phyloP scores from a whole-genome alignment of 2,888 invertebrate species.

The Branchipolynoe longqiensis region DNA sequence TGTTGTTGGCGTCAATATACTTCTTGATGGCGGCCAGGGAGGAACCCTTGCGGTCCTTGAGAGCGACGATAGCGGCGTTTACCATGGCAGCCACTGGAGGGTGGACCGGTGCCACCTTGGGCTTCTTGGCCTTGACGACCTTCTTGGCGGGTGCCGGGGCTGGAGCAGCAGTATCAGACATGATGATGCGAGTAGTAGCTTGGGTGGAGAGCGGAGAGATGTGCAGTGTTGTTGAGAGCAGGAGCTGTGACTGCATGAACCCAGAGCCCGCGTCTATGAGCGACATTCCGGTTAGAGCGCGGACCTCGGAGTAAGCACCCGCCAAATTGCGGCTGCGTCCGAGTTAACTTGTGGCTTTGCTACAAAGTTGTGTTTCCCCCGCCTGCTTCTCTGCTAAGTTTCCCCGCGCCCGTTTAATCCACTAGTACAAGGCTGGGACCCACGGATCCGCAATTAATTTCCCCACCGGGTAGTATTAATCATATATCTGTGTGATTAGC shows the following conservation, averaged over 20 bases:
- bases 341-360: background rate
- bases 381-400: background rate
- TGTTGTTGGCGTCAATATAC: slow-evolving; percentile 85
- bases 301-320: slow-evolving; percentile 52
- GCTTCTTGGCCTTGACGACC: slow-evolving; percentile 55
- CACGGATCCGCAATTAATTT: background rate
- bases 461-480: background rate
- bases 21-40: slow-evolving; percentile 86
- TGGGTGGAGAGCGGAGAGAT: background rate
- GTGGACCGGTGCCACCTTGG: slow-evolving; percentile 75
- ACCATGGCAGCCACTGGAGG: slow-evolving; percentile 85
- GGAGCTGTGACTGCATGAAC: background rate
- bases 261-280: background rate
- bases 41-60: slow-evolving; percentile 84
- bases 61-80: slow-evolving; percentile 82
- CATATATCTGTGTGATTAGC: background rate
- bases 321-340: background rate
- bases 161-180: slow-evolving; percentile 43
- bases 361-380: slow-evolving; percentile 22
- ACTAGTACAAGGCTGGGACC: background rate
- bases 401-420: background rate
- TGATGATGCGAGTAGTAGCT: slow-evolving; percentile 12
- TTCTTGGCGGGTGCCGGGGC: slow-evolving; percentile 14
- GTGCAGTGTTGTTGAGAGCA: background rate
- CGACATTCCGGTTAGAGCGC: background rate